Evolutionary conservation across 2,888 invertebrate species (phyloP), one percentile per base, ranked within the genome.

Genomic region (Thumatha senex): DNA sequence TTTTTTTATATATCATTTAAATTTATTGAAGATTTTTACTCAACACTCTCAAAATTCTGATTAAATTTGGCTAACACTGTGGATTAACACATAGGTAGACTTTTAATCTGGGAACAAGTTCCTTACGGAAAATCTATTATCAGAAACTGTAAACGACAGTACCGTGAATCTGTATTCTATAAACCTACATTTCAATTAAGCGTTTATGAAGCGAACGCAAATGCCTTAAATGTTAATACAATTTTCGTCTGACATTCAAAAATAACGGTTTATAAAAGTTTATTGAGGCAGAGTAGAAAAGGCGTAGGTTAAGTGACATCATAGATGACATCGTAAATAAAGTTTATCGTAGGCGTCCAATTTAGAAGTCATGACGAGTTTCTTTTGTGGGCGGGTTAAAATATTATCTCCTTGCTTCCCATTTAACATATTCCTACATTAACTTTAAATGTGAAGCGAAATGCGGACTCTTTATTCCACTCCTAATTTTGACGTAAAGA

Each of bases 121-220:
- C n/a, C n/a, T n/a, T n/a, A n/a, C n/a, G n/a, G n/a, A n/a, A n/a
- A n/a, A n/a, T n/a, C n/a, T n/a, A n/a, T n/a, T n/a, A n/a, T n/a
- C n/a, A n/a, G n/a, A 43, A 43, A 51, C 48, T 40, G 46, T 54
- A 61, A 47, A 57, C 46, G 49, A 58, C 49, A 49, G 51, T 56
- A 46, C 40, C 55, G 46, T 53, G 53, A 56, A 51, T 51, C 18
- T 4, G 18, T 24, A n/a, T n/a, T 24, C 5, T 5, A 24, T 24
- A 24, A 24, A 58, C 36, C 53, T 44, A 45, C 49, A 67, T 42
- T 58, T 59, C 61, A 64, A 66, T 65, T 61, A 59, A 61, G 64
- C 15, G 51, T 39, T 61, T 44, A 64, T 55, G 43, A 55, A 54
- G 41, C 44, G 38, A n/a, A 46, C 47, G 14, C 49, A n/a, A n/a